These are phyloP conservation scores for Seira ritae DNA, from an alignment of 2,888 invertebrate species.

Conservation along the genomic window DNA sequence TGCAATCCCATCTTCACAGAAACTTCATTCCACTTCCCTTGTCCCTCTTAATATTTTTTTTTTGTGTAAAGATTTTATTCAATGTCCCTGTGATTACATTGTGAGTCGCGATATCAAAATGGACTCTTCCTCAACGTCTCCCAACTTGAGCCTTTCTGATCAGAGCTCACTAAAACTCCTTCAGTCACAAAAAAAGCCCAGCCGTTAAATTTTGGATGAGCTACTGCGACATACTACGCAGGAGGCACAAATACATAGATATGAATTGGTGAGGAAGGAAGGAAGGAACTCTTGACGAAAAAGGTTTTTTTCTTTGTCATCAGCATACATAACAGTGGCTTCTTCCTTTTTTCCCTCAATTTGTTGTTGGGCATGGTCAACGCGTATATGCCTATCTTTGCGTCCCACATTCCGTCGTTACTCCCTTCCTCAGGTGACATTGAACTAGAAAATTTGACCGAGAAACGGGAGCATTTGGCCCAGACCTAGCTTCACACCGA, in stretches of 20 bases:
- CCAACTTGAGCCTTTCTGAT: not conserved
- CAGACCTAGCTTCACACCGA: conserved; percentile 55
- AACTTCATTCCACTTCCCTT: not conserved
- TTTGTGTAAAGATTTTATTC: not conserved
- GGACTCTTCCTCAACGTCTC: conserved; percentile 44
- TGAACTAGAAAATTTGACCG: conserved; percentile 59
- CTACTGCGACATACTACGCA: no score
- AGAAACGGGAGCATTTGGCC: conserved; percentile 56
- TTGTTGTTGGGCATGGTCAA: not conserved
- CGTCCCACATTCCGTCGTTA: not conserved
- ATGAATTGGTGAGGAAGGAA: no score
- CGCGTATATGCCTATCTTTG: not conserved
- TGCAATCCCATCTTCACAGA: no score
- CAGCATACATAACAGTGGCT: no score
- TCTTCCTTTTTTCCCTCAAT: not conserved
- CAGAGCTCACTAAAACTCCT: not conserved
- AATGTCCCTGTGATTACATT: conserved; percentile 5
- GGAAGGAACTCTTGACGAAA: no score
- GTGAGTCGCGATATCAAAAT: conserved; percentile 24
- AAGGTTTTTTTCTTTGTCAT: no score
- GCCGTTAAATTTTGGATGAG: not conserved
- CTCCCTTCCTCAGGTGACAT: conserved; percentile 42
- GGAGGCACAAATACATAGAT: no score
- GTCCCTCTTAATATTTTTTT: not conserved
- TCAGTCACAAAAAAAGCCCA: not conserved